Evolutionary conservation across 1,140 invertebrate species (phyloP), one percentile per base, ranked within the genome.

Genomic region (Apis cerana): DNA sequence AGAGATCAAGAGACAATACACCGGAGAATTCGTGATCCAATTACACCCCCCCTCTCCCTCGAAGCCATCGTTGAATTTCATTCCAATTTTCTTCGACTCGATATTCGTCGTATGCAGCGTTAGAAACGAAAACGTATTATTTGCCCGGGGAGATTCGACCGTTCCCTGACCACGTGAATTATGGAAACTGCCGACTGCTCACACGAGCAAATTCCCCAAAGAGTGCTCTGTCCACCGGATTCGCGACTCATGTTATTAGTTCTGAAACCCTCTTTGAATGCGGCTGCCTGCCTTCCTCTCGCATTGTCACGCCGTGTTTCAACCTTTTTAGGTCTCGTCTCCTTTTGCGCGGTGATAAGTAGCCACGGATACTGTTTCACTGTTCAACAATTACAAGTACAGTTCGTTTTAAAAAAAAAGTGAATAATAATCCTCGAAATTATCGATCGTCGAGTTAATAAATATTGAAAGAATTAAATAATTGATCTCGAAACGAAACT

Each of bases 241-340:
- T 85, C 80, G 33, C 48, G 69, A 82, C 62, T 85, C 75, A 59
- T 61, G 64, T 86, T 87, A 83, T 87, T 87, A 86, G 85, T 86
- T 85, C 64, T 43, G 79, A 54, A 33, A 43, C 33, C 33, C 33
- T 11, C 70, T 61, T 65, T 85, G 79, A 86, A 85, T 62, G 62
- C 5, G 80, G 33, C 71, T 78, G 84, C 79, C 50, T 70, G 75
- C 71, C 75, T 62, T 67, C 56, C 27, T 15, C 58, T 19, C 56
- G 74, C 72, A 86, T 86, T 86, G 75, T 70, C 68, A 21, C 54
- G 21, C 12, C 33, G 64, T 68, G 68, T 77, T 77, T 68, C 52
- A 54, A 13, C 9, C 61, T 3, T 52, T 27, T n/a, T 33, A 8
- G n/a, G 56, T 1, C 71, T 19, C 33, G 48, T 61, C 71, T 48